Percentiles rank a stretch among this genome's conserved stretches.
Evolutionary conservation across 2,113 vertebrate genomes (phyloP).

Genomic region (Holacanthus passer): DNA sequence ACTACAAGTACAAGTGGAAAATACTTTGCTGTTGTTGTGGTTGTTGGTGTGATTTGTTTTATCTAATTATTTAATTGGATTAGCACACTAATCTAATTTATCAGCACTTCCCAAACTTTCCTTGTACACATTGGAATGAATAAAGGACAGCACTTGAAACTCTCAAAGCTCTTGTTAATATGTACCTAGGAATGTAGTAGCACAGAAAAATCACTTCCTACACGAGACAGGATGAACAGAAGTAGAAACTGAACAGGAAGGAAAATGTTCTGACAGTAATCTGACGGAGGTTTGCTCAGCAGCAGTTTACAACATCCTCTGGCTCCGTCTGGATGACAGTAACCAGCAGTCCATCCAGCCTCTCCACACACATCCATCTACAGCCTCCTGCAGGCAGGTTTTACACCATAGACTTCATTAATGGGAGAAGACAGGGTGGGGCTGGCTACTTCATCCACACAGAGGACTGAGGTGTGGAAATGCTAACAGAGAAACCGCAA

Average conservation of each 20-base stretch:
- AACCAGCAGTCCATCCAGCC: not conserved
- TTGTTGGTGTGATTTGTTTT: not conserved
- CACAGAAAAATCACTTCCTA: not conserved
- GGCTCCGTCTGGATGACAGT: constrained; percentile 12
- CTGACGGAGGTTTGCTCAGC: constrained; percentile 20
- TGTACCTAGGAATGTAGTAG: not conserved
- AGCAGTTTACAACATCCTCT: constrained; percentile 1
- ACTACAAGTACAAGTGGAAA: not conserved
- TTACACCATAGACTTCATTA: constrained; percentile 72
- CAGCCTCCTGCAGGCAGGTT: constrained; percentile 75
- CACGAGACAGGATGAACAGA: not conserved
- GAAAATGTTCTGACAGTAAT: not conserved
- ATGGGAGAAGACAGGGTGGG: constrained; percentile 25
- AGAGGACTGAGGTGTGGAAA: constrained; percentile 11
- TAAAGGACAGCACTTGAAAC: not conserved
- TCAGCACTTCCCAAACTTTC: not conserved
- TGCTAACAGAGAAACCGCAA: not conserved
- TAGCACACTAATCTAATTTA: constrained; percentile 1
- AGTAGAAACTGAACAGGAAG: not conserved
- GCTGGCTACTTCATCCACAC: constrained; percentile 14
- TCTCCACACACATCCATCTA: constrained; percentile 68
- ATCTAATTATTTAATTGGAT: not conserved
- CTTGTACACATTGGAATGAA: not conserved
- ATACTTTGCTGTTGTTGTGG: too few species aligned
- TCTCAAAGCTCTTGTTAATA: not conserved